phyloP scores from a whole-genome alignment of 2,113 vertebrate genomes.

The Nycticorax nycticorax region DNA sequence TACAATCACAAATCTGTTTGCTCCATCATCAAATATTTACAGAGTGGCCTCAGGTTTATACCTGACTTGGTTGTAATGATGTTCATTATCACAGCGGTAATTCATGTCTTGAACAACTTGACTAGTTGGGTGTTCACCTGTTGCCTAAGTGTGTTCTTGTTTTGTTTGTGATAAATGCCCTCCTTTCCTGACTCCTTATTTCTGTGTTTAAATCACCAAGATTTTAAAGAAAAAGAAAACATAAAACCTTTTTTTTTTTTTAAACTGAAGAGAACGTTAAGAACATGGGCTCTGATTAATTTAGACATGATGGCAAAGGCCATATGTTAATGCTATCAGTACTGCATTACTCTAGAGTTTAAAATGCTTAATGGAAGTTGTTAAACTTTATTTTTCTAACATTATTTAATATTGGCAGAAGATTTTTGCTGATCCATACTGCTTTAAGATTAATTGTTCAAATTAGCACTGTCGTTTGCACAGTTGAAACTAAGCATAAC shows the following conservation, averaged over 20 bases:
- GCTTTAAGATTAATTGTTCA: constrained; percentile 23
- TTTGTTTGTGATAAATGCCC: background rate
- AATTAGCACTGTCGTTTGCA: background rate
- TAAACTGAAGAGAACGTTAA: background rate
- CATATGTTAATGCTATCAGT: constrained; percentile 10
- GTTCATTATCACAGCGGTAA: background rate
- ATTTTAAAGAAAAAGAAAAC: background rate
- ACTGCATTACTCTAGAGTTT: background rate
- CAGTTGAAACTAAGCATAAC: background rate
- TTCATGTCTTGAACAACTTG: background rate
- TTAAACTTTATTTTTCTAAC: constrained; percentile 31
- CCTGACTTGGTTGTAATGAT: background rate
- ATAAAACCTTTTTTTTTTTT: background rate
- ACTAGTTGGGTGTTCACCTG: background rate
- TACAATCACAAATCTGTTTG: background rate
- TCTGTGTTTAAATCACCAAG: background rate
- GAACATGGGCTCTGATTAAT: background rate
- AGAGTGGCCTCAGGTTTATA: background rate
- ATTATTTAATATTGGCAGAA: constrained; percentile 18
- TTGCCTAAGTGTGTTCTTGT: background rate
- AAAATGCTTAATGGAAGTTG: constrained; percentile 37
- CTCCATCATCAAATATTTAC: background rate
- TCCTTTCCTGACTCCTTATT: background rate
- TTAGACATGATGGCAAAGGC: background rate
- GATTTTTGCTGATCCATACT: constrained; percentile 36